phyloP scores from a whole-genome alignment of 1,140 invertebrate genomes.

The Carcinoscorpius rotundicauda region DNA sequence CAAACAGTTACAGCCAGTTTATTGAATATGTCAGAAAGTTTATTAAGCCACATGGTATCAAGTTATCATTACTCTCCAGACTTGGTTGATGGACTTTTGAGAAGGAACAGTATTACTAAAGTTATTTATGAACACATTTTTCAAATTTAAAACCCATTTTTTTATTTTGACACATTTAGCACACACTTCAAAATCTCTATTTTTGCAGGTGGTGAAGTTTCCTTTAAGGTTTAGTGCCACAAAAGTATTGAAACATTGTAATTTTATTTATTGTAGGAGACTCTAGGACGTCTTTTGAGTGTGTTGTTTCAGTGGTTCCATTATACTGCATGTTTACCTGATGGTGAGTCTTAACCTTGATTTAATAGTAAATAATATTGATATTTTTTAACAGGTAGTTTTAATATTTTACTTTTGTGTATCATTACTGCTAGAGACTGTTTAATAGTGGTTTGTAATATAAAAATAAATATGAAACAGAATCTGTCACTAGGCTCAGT shows the following conservation, averaged over 20 bases:
- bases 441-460: neutral
- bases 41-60: too few species aligned
- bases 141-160: neutral
- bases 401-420: neutral
- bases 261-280: conserved; percentile 43
- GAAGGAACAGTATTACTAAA: too few species aligned
- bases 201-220: neutral
- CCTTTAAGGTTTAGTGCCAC: neutral
- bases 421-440: neutral
- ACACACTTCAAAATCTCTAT: neutral
- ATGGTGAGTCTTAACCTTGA: conserved; percentile 55
- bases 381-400: too few species aligned
- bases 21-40: too few species aligned
- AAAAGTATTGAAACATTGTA: conserved; percentile 3
- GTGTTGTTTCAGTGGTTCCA: conserved; percentile 99
- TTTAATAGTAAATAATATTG: conserved; percentile 28
- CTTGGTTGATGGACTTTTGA: too few species aligned
- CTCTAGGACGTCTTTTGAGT: conserved; percentile 78
- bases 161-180: neutral
- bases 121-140: neutral
- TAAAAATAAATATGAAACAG: too few species aligned
- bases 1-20: too few species aligned
- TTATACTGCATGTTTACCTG: conserved; percentile 88
- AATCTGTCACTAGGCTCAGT: too few species aligned
- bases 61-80: too few species aligned